Conservation (phyloP, 2,888 invertebrate genomes). For the Salpingus planirostris region DNA sequence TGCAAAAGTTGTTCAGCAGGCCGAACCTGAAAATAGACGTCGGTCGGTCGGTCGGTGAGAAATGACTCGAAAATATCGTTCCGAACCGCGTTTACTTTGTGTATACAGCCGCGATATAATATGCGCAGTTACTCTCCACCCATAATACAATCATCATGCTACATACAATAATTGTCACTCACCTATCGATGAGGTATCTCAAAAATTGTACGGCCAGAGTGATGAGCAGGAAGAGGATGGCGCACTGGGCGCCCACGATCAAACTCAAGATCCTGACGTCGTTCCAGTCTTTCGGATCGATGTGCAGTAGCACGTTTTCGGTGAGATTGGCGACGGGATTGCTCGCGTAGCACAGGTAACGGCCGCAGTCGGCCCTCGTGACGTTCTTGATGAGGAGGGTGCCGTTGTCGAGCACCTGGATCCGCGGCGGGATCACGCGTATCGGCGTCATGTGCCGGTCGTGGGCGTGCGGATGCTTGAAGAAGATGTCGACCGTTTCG, state of each 20-base stretch:
- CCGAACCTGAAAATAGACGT: slow-evolving; percentile 56
- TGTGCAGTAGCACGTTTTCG: slow-evolving; percentile 64
- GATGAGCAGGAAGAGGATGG: slow-evolving; percentile 67
- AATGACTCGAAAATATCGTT: neutral
- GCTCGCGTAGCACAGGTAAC: slow-evolving; percentile 77
- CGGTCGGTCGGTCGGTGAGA: slow-evolving; percentile 1
- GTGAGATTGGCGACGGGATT: slow-evolving; percentile 77
- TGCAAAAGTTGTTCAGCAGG: slow-evolving; percentile 61
- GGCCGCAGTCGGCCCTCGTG: slow-evolving; percentile 71
- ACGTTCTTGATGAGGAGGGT: slow-evolving; percentile 42
- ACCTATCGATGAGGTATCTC: slow-evolving; percentile 62
- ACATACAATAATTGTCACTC: too few species aligned
- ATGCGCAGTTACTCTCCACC: too few species aligned
- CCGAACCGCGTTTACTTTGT: neutral
- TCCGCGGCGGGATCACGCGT: slow-evolving; percentile 44
- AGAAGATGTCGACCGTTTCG: slow-evolving; percentile 54
- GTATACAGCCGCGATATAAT: too few species aligned
- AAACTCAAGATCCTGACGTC: slow-evolving; percentile 78
- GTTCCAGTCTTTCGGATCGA: slow-evolving; percentile 79
- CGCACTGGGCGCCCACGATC: slow-evolving; percentile 70
- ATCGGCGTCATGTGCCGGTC: slow-evolving; percentile 43
- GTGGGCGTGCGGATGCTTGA: slow-evolving; percentile 57
- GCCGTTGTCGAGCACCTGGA: slow-evolving; percentile 52
- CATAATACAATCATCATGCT: too few species aligned
- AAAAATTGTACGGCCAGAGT: slow-evolving; percentile 74